These are phyloP conservation scores for Cecropterus lyciades DNA, from an alignment of 1,140 invertebrate genomes.

Conservation along the genomic window DNA sequence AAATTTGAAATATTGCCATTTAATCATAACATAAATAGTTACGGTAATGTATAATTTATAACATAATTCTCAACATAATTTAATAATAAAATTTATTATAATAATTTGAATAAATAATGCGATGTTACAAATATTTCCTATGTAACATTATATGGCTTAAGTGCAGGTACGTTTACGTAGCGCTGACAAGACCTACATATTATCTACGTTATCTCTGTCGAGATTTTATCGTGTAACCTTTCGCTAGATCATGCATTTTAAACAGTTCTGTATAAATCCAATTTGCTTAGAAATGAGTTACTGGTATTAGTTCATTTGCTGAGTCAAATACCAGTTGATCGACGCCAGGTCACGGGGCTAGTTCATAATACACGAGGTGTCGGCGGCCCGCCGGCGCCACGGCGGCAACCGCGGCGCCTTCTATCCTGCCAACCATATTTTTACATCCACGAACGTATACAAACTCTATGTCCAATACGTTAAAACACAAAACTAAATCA, in stretches of 20 bases:
- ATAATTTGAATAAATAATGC: neutral
- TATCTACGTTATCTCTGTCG: neutral
- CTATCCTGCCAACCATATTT: conserved; percentile 68
- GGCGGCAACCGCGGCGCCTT: conserved; percentile 75
- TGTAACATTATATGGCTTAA: conserved; percentile 15
- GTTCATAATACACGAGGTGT: conserved; percentile 82
- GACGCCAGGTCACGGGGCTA: conserved; percentile 79
- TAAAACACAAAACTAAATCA: conserved; percentile 40
- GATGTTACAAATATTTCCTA: neutral
- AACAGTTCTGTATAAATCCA: conserved; percentile 55
- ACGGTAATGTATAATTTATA: conserved; percentile 18
- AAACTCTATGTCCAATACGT: conserved; percentile 26
- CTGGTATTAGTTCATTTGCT: conserved; percentile 63
- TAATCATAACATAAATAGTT: conserved; percentile 14
- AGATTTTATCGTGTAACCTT: conserved; percentile 35
- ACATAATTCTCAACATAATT: conserved; percentile 4
- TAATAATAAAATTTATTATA: neutral
- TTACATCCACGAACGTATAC: conserved; percentile 37
- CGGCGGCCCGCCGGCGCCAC: conserved; percentile 78
- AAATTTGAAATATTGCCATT: conserved; percentile 8
- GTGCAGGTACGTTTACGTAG: neutral
- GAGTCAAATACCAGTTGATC: conserved; percentile 79
- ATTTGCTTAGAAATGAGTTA: conserved; percentile 69
- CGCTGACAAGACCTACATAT: neutral
- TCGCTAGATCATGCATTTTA: conserved; percentile 49